Base-by-base conservation (phyloP, 2,797 vertebrate species). In the Myotis findleyi region DNA sequence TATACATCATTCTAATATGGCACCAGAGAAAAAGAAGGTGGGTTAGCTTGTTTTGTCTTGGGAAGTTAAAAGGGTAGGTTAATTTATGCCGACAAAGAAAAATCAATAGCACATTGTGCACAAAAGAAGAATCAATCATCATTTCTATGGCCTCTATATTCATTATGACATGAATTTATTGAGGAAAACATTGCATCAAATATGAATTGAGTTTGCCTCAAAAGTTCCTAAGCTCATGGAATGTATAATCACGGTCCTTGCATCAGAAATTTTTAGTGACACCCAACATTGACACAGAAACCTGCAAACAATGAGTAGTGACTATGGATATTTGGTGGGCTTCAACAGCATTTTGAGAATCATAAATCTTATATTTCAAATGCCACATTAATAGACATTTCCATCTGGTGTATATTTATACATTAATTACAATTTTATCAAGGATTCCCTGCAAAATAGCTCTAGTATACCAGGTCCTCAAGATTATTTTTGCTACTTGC, bases 61-160 rank as follows among this genome's bases (percentile, higher is more conserved):
- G 71, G 38, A 95, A 95, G 59, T 71, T 86, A 86, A 95, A 96
- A 38, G 64, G n/a, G 27, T 76, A 92, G 88, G 41, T 87, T 97
- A 92, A 95, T 93, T 90, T 96, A 95, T 87, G 72, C 88, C 5
- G 12, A 73, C 95, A 91, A 79, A 71, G 75, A 93, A 94, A 96
- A 96, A 97, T 96, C 96, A 90, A 91, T 96, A 77, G 55, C 38
- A 89, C 30, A 84, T 49, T 91, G 80, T 87, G 33, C 81, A 95
- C 76, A 81, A 93, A 96, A 92, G 80, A 77, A 91, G 72, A 95
- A 97, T 96, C 85, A 95, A 92, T 96, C 93, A 95, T 94, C 55
- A 82, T 94, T 92, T 96, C 66, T 75, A 68, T 80, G 62, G 66
- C 7, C 57, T 92, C 77, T 85, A 51, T 95, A 93, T 91, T 97